Percentiles rank a stretch among this genome's conserved stretches.
phyloP scores from a whole-genome alignment of 2,888 invertebrate species.

The Watsonalla binaria region DNA sequence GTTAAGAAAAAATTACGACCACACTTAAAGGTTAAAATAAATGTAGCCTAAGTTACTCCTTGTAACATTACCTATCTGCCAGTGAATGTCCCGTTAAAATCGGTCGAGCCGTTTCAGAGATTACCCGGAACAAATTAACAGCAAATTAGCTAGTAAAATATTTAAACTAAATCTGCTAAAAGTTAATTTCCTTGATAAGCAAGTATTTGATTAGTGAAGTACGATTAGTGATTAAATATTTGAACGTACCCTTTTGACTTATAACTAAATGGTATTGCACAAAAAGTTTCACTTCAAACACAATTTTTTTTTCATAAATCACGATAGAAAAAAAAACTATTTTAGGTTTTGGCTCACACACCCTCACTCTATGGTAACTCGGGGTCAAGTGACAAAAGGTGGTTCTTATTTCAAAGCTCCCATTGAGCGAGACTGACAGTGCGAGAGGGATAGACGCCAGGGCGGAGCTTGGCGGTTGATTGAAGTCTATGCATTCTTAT shows the following conservation, averaged over 20 bases:
- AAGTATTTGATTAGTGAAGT: no score
- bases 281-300: conserved; percentile 11
- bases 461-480: conserved; percentile 51
- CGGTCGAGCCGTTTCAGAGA: no score
- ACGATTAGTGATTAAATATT: no score
- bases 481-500: conserved; percentile 27
- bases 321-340: conserved; percentile 18
- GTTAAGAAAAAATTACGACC: no score
- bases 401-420: conserved; percentile 52
- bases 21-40: no score
- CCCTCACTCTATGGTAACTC: conserved; percentile 49
- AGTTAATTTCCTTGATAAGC: no score
- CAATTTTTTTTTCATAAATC: conserved; percentile 14
- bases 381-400: conserved; percentile 69
- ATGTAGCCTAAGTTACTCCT: no score
- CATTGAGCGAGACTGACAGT: conserved; percentile 31
- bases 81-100: no score
- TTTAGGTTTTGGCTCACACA: conserved; percentile 36
- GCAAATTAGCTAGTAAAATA: no score
- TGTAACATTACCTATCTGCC: no score
- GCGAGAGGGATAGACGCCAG: conserved; percentile 30
- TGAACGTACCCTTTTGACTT: background rate
- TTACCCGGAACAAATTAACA: no score
- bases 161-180: no score
- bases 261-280: conserved; percentile 1